phyloP scores from a whole-genome alignment of 64 coral and sea anemone species.

The Stylophora pistillata region DNA sequence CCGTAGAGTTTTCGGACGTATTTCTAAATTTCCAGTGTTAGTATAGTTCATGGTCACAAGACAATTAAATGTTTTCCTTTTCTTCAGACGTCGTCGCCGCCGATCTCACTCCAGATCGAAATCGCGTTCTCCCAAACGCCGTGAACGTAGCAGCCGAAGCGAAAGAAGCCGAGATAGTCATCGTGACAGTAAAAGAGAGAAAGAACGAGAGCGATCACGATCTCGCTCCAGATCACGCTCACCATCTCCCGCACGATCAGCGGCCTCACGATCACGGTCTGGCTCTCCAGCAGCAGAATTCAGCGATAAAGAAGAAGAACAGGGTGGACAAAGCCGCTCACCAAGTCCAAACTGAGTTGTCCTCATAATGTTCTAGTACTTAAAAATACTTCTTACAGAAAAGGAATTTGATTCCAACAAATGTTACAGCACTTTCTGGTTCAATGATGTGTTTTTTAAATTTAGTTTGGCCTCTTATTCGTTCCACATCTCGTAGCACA shows the following conservation, averaged over 20 bases:
- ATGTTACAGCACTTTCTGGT: not conserved
- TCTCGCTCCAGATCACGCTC: slow-evolving; percentile 77
- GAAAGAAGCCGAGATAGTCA: not conserved
- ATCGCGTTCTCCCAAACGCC: slow-evolving; percentile 25
- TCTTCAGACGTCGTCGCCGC: slow-evolving; percentile 45
- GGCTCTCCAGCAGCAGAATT: slow-evolving; percentile 46
- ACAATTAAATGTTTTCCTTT: too few species aligned
- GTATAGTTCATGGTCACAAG: not conserved
- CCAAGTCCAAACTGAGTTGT: slow-evolving; percentile 44
- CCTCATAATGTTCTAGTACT: too few species aligned
- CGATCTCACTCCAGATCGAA: slow-evolving; percentile 40
- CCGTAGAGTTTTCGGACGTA: too few species aligned
- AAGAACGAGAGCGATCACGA: slow-evolving; percentile 49
- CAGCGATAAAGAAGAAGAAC: slow-evolving; percentile 77
- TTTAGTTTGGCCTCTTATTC: too few species aligned
- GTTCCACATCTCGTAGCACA: too few species aligned
- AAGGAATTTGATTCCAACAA: not conserved
- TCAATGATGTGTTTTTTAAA: too few species aligned
- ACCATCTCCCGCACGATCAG: slow-evolving; percentile 35
- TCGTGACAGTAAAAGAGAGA: slow-evolving; percentile 17
- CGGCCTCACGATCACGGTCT: slow-evolving; percentile 61
- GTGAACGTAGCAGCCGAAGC: not conserved
- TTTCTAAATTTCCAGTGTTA: too few species aligned
- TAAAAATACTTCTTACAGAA: too few species aligned
- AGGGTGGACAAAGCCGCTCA: slow-evolving; percentile 58